Conservation (phyloP, 1,140 invertebrate species). For the Paralvinella palmiformis region DNA sequence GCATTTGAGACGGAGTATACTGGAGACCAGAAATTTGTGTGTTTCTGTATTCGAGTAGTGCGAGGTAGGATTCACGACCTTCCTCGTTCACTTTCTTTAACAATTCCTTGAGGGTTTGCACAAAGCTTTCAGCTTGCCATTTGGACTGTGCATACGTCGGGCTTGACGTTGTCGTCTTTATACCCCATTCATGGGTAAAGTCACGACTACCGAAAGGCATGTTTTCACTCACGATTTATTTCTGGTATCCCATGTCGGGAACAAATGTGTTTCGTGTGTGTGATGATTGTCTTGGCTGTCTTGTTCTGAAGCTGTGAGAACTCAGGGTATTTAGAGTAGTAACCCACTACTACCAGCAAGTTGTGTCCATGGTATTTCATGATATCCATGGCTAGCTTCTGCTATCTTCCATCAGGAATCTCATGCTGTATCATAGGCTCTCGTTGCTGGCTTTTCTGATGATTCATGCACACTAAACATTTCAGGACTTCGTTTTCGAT, state of each 20-base stretch:
- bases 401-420: neutral
- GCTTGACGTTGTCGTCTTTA: slow-evolving; percentile 10
- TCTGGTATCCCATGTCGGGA: slow-evolving; percentile 28
- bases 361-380: neutral
- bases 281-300: slow-evolving; percentile 16
- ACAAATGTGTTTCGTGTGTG: slow-evolving; percentile 21
- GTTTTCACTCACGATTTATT: slow-evolving; percentile 25
- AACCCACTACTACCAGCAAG: slow-evolving; percentile 28
- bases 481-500: no score
- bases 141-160: slow-evolving; percentile 11
- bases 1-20: slow-evolving; percentile 3
- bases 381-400: neutral
- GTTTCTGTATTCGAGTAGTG: slow-evolving; percentile 8
- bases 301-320: slow-evolving; percentile 18
- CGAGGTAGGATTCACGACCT: neutral
- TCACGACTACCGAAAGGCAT: slow-evolving; percentile 17
- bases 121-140: slow-evolving; percentile 3
- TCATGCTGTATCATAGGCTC: slow-evolving; percentile 2
- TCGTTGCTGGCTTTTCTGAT: slow-evolving; percentile 2
- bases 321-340: slow-evolving; percentile 29
- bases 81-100: neutral
- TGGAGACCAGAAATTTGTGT: neutral
- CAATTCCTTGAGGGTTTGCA: slow-evolving; percentile 4
- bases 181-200: slow-evolving; percentile 15
- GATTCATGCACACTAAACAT: slow-evolving; percentile 22